Evolutionary conservation across 2,888 invertebrate genomes (phyloP).

Genomic region (Erebia epiphron): DNA sequence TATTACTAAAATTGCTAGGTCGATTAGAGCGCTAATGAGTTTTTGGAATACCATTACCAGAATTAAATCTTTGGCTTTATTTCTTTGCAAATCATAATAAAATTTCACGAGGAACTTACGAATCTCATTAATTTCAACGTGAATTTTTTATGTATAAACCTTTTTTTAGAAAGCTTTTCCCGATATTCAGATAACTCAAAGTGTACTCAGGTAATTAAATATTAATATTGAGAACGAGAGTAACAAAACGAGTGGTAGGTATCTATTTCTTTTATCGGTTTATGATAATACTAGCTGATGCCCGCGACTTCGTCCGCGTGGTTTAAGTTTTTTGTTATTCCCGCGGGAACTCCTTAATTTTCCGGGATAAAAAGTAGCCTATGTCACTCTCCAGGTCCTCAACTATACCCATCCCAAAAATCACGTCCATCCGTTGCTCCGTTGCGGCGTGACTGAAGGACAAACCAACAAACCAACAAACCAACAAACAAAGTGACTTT

Average conservation of each 20-base stretch:
- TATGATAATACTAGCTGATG: no score
- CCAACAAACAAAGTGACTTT: no score
- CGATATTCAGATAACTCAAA: not conserved
- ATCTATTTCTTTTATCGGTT: no score
- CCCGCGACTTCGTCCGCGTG: no score
- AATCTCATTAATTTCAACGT: slow-evolving; percentile 51
- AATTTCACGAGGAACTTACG: slow-evolving; percentile 49
- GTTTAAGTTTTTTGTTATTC: no score
- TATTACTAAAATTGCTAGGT: slow-evolving; percentile 62
- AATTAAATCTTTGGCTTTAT: slow-evolving; percentile 65
- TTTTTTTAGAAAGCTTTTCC: not conserved
- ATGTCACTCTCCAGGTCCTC: no score
- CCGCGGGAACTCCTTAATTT: no score
- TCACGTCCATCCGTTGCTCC: no score
- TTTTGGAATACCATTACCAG: slow-evolving; percentile 72
- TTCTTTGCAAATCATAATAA: slow-evolving; percentile 42
- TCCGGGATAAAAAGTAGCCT: no score
- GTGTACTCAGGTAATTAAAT: not conserved
- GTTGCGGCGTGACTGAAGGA: no score
- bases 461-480: no score
- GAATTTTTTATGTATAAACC: slow-evolving; percentile 17
- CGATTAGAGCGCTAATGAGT: slow-evolving; percentile 77
- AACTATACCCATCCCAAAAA: no score
- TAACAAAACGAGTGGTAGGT: not conserved
- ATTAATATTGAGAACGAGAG: not conserved